phyloP scores from a whole-genome alignment of 2,888 invertebrate genomes.

The Amblyteles armatorius region DNA sequence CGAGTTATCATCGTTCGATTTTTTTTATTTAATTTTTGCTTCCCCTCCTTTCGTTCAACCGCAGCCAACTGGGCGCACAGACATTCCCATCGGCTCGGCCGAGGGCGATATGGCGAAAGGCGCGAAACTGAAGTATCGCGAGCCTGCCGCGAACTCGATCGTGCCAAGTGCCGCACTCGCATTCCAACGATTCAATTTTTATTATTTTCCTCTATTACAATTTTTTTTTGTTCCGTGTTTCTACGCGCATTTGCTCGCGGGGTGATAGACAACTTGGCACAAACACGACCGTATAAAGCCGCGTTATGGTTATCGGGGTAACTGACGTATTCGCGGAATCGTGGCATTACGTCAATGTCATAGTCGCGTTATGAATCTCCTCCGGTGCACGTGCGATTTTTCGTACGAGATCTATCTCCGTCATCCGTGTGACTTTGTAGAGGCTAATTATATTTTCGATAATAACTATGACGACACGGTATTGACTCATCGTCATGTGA shows the following conservation, averaged over 20 bases:
- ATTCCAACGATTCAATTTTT: slow-evolving; percentile 60
- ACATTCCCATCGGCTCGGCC: slow-evolving; percentile 11
- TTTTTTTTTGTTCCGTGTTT: slow-evolving; percentile 21
- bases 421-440: not conserved
- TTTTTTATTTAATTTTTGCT: not conserved
- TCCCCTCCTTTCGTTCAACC: not conserved
- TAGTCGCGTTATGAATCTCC: slow-evolving; percentile 34
- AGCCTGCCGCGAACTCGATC: slow-evolving; percentile 46
- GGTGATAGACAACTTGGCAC: slow-evolving; percentile 69
- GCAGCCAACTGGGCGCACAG: slow-evolving; percentile 18
- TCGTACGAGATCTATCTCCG: slow-evolving; percentile 9
- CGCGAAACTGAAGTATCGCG: slow-evolving; percentile 50
- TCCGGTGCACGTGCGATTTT: slow-evolving; percentile 37
- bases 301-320: slow-evolving; percentile 42
- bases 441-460: slow-evolving; percentile 38
- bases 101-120: slow-evolving; percentile 30
- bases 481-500: slow-evolving; percentile 42
- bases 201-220: slow-evolving; percentile 38
- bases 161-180: slow-evolving; percentile 68
- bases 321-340: slow-evolving; percentile 6
- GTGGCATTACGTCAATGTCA: slow-evolving; percentile 44
- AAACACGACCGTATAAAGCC: slow-evolving; percentile 56
- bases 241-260: slow-evolving; percentile 46
- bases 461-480: slow-evolving; percentile 43
- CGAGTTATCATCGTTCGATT: not conserved